These are phyloP conservation scores for Idaea straminata DNA, from an alignment of 2,888 invertebrate species.

Conservation along the genomic window DNA sequence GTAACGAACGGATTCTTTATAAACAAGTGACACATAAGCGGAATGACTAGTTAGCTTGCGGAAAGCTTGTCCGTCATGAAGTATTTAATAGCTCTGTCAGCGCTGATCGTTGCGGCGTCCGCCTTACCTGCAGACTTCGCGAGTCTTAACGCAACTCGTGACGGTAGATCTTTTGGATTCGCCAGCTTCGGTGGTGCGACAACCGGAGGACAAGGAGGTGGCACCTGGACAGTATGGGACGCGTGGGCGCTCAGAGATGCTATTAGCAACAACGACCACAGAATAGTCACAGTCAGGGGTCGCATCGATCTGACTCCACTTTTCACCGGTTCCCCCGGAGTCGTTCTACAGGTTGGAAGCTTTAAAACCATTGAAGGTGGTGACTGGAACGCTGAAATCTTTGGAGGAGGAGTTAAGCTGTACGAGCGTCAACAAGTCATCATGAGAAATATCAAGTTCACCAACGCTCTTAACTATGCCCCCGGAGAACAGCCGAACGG, in stretches of 20 bases:
- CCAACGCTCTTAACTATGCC: slow-evolving; percentile 4
- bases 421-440: neutral
- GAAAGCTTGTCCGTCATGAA: neutral
- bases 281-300: neutral
- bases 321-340: slow-evolving; percentile 2
- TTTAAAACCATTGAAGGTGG: neutral
- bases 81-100: neutral
- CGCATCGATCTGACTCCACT: neutral
- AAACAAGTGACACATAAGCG: neutral
- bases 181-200: neutral
- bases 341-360: neutral
- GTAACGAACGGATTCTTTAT: neutral
- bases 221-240: slow-evolving; percentile 2
- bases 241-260: neutral
- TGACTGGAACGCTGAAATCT: slow-evolving; percentile 1
- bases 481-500: slow-evolving; percentile 3
- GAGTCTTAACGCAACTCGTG: neutral
- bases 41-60: neutral
- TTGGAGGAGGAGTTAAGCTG: neutral
- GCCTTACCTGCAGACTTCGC: neutral
- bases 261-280: neutral
- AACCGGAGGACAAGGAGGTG: neutral
- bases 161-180: neutral
- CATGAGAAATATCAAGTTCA: neutral
- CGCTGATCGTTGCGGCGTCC: slow-evolving; percentile 1